These are phyloP conservation scores for Hemibagrus guttatus DNA, from an alignment of 2,797 vertebrate species.

Conservation along the genomic window DNA sequence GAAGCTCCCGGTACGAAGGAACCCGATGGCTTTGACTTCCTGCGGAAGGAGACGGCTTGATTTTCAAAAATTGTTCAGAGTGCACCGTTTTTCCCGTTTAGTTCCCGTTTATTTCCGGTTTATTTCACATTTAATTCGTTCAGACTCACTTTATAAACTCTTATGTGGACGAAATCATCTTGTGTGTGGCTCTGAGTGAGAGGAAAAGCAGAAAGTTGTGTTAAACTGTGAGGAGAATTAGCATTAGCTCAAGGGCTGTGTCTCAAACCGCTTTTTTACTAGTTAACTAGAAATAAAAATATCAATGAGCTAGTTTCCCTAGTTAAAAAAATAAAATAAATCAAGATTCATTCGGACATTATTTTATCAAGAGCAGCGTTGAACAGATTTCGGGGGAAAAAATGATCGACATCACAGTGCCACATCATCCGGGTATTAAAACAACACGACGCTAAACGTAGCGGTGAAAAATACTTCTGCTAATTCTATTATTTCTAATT, in stretches of 20 bases:
- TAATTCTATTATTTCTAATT: neutral
- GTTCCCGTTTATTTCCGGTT: neutral
- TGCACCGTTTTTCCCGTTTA: neutral
- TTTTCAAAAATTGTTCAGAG: neutral
- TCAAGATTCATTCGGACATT: too few relatives aligned
- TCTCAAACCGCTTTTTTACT: neutral
- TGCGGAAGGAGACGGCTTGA: neutral
- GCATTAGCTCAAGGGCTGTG: neutral
- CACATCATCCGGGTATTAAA: neutral
- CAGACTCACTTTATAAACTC: neutral
- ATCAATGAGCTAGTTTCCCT: neutral
- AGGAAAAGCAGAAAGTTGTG: neutral
- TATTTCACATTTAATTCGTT: neutral
- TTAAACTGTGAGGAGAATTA: neutral
- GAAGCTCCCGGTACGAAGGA: conserved; percentile 38
- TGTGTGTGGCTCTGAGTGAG: neutral
- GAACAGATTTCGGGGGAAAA: neutral
- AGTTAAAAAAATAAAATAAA: neutral
- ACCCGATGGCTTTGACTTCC: conserved; percentile 31
- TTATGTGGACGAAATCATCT: neutral
- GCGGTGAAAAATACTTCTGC: neutral
- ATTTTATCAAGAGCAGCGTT: neutral
- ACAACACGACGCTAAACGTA: neutral
- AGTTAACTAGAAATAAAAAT: neutral
- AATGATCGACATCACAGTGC: neutral